These are phyloP conservation scores for Acanthurus lineatus DNA, from an alignment of 2,797 vertebrate genomes.

Conservation along the genomic window DNA sequence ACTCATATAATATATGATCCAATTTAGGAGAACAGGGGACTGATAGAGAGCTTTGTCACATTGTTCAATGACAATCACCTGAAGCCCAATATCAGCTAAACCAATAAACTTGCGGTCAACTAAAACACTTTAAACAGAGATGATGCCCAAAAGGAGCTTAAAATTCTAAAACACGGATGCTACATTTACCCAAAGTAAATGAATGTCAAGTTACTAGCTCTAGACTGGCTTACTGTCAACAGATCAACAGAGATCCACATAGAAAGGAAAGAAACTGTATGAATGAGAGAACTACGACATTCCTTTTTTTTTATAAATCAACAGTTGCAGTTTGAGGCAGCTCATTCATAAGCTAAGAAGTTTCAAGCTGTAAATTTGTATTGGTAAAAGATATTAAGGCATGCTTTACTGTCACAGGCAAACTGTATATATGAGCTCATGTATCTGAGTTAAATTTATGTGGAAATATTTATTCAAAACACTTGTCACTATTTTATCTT, in stretches of 20 bases:
- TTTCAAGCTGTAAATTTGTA: conserved; percentile 4
- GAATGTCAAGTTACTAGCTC: neutral
- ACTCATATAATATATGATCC: too few relatives aligned
- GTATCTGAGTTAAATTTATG: neutral
- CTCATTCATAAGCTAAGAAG: neutral
- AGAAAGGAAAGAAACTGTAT: neutral
- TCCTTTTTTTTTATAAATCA: conserved; percentile 4
- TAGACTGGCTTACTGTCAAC: neutral
- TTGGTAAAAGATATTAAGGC: neutral
- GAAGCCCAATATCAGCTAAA: too few relatives aligned
- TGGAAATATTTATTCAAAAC: conserved; percentile 5
- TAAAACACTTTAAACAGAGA: too few relatives aligned
- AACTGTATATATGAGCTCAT: neutral
- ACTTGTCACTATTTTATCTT: conserved; percentile 11
- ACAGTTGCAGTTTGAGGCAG: neutral
- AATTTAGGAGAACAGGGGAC: too few relatives aligned
- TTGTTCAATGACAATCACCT: too few relatives aligned
- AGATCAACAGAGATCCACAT: too few relatives aligned
- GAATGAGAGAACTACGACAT: neutral
- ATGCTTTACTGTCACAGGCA: neutral
- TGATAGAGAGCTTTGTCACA: too few relatives aligned
- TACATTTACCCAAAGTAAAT: too few relatives aligned
- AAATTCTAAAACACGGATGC: too few relatives aligned
- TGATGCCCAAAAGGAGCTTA: too few relatives aligned
- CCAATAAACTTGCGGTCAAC: too few relatives aligned